phyloP scores from a whole-genome alignment of 2,113 vertebrate genomes.

The Neopipo cinnamomea region DNA sequence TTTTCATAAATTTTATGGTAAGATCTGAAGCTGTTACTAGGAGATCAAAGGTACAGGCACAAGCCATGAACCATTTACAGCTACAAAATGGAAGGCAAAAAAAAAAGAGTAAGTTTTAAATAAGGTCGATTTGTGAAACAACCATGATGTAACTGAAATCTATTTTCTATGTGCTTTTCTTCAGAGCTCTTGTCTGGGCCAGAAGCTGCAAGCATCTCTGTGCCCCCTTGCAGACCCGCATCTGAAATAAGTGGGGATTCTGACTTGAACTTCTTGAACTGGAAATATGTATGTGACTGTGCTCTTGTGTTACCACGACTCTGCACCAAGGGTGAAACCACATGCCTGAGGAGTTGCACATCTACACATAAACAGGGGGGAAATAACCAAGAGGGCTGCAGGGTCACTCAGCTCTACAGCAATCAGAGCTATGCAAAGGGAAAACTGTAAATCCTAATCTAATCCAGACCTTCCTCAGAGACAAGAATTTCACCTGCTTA shows the following conservation, averaged over 20 bases:
- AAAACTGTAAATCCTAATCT: neutral
- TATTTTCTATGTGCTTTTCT: neutral
- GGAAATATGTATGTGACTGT: neutral
- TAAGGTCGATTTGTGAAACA: neutral
- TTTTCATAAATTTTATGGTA: neutral
- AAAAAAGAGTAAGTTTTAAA: neutral
- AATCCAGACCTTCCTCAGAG: neutral
- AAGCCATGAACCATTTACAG: neutral
- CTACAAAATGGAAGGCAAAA: neutral
- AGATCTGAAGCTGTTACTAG: neutral
- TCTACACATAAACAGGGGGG: neutral
- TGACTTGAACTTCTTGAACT: neutral
- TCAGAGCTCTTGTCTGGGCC: neutral
- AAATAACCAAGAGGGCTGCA: neutral
- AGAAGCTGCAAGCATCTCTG: neutral
- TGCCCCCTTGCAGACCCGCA: neutral
- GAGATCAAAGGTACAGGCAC: conserved; percentile 9
- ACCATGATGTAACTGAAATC: neutral
- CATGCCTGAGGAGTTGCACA: neutral
- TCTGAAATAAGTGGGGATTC: neutral
- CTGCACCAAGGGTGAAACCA: neutral
- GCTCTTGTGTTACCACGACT: neutral
- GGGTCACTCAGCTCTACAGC: neutral
- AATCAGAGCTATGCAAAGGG: neutral
- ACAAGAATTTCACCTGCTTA: neutral